Percentiles rank a stretch among this genome's conserved stretches.
Conservation (phyloP, 2,113 vertebrate species). For the Melanostigma gelatinosum region DNA sequence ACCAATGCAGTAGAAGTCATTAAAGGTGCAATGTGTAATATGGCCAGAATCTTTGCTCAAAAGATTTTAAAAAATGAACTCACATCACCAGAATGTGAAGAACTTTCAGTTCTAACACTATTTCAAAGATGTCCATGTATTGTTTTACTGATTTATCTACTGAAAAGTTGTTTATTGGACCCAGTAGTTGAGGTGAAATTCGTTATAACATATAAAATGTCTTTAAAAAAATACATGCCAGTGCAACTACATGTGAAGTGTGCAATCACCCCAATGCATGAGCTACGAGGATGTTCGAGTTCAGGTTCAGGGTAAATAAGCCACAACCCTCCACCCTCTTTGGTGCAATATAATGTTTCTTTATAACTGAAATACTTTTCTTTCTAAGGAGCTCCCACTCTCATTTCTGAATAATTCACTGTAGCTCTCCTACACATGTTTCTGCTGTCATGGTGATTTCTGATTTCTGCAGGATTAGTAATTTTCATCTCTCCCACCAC, state of each 20-base stretch:
- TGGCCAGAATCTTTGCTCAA: neutral
- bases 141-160: too few relatives aligned
- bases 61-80: neutral
- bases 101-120: too few relatives aligned
- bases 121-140: too few relatives aligned
- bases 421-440: constrained; percentile 15
- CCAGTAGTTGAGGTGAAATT: too few relatives aligned
- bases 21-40: neutral
- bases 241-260: too few relatives aligned
- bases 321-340: neutral
- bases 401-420: constrained; percentile 44
- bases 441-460: constrained; percentile 34
- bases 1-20: constrained; percentile 6
- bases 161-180: too few relatives aligned
- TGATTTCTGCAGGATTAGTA: neutral
- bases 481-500: neutral
- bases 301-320: constrained; percentile 18
- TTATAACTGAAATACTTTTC: neutral
- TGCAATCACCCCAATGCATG: neutral
- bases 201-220: too few relatives aligned
- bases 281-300: neutral
- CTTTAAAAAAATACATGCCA: too few relatives aligned
- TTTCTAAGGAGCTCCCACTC: constrained; percentile 34
- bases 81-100: neutral
- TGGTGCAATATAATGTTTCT: neutral